Conservation (phyloP, 2,797 vertebrate species). For the Aselliscus stoliczkanus region DNA sequence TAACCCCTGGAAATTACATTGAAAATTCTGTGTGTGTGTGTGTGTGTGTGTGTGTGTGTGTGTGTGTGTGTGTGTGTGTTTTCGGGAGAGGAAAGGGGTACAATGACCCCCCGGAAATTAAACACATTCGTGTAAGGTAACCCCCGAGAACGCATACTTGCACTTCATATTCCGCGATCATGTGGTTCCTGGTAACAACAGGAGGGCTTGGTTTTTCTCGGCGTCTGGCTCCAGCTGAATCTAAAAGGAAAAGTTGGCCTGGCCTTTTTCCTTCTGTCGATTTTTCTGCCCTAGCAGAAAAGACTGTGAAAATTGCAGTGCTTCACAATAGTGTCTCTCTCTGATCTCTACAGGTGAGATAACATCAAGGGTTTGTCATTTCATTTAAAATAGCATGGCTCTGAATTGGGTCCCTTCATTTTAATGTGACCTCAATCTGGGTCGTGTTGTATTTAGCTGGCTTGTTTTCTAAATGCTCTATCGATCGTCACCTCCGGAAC, state of each 20-base stretch:
- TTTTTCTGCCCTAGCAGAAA: not conserved
- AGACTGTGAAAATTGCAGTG: not conserved
- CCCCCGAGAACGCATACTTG: not conserved
- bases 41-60: too few relatives aligned
- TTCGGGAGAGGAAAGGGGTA: not conserved
- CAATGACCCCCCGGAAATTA: not conserved
- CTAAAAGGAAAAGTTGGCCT: not conserved
- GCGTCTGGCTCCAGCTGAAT: not conserved
- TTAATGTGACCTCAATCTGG: not conserved
- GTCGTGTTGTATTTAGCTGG: not conserved
- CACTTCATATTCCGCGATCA: not conserved
- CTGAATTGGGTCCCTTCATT: not conserved
- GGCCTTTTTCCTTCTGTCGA: not conserved
- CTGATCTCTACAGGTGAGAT: not conserved
- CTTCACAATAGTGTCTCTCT: not conserved
- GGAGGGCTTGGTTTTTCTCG: not conserved
- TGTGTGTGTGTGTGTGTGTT: too few relatives aligned
- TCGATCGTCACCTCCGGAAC: not conserved
- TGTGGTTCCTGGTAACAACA: not conserved
- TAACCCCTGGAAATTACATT: not conserved
- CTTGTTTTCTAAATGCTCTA: not conserved
- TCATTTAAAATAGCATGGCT: not conserved
- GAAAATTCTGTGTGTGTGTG: not conserved
- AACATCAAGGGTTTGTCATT: not conserved
- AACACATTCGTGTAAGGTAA: not conserved